These are phyloP conservation scores for Agapornis roseicollis DNA, from an alignment of 2,113 vertebrate species.

Conservation along the genomic window DNA sequence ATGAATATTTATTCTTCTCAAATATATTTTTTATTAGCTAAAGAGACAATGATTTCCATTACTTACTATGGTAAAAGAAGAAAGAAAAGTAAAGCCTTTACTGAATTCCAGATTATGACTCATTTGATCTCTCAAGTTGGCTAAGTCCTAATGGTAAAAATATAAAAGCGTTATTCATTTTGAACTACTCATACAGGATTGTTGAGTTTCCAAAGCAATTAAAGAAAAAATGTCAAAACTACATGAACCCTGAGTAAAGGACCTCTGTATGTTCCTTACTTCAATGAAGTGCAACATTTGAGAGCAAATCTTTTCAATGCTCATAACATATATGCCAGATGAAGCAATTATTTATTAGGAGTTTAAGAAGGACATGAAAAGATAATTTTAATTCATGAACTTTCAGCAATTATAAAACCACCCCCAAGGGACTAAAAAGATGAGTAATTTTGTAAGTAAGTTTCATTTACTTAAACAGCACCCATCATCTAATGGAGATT, in stretches of 20 bases:
- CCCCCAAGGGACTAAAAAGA: rapidly evolving
- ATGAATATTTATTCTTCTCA: constrained; percentile 3
- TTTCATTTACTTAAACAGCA: not conserved
- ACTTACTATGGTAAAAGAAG: not conserved
- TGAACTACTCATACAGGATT: not conserved
- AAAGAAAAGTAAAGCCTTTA: not conserved
- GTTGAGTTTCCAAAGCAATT: constrained; percentile 4
- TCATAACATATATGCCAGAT: not conserved
- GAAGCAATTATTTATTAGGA: not conserved
- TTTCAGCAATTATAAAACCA: not conserved
- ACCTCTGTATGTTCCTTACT: not conserved
- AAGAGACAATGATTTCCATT: constrained; percentile 5
- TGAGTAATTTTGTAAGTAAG: not conserved
- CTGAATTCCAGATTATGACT: constrained; percentile 11
- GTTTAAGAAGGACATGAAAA: not conserved
- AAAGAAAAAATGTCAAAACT: not conserved
- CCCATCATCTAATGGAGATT: not conserved
- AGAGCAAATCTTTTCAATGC: not conserved
- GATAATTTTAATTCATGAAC: not conserved
- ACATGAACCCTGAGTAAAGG: not conserved
- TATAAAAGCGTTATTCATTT: constrained; percentile 2
- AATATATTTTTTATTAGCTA: constrained; percentile 17
- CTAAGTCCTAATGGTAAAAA: not conserved
- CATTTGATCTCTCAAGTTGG: constrained; percentile 29
- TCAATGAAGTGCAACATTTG: not conserved